Conservation (phyloP, 2,797 vertebrate species). For the Pitangus sulphuratus region DNA sequence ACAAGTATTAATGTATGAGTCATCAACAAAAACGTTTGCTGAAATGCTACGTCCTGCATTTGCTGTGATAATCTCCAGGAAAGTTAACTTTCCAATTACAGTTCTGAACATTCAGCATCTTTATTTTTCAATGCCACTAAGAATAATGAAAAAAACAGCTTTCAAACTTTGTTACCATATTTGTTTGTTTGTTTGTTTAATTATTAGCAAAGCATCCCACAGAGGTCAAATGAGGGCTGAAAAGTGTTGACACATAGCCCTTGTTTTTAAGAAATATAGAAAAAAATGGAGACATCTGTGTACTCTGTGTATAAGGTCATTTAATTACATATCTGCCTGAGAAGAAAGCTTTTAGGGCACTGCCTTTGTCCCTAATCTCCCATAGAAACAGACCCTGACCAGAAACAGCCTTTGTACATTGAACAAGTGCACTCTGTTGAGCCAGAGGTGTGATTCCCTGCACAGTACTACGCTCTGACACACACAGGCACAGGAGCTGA, state of each 20-base stretch:
- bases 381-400: background rate
- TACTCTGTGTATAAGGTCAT: background rate
- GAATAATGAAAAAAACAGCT: background rate
- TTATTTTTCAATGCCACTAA: background rate
- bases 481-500: rapidly evolving
- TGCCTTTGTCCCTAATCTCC: background rate
- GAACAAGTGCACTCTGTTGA: background rate
- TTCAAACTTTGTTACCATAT: background rate
- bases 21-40: background rate
- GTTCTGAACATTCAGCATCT: background rate
- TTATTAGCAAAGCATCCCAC: background rate
- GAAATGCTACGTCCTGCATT: background rate
- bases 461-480: background rate
- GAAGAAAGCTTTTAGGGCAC: background rate
- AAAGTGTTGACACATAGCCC: background rate
- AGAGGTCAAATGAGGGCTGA: background rate
- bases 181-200: background rate
- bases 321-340: background rate
- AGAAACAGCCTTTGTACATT: background rate
- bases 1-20: background rate
- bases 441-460: background rate
- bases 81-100: background rate
- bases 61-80: background rate
- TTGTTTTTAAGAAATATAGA: background rate
- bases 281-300: background rate